Evolutionary conservation across 2,888 invertebrate species (phyloP).

Genomic region (Deilephila porcellus): DNA sequence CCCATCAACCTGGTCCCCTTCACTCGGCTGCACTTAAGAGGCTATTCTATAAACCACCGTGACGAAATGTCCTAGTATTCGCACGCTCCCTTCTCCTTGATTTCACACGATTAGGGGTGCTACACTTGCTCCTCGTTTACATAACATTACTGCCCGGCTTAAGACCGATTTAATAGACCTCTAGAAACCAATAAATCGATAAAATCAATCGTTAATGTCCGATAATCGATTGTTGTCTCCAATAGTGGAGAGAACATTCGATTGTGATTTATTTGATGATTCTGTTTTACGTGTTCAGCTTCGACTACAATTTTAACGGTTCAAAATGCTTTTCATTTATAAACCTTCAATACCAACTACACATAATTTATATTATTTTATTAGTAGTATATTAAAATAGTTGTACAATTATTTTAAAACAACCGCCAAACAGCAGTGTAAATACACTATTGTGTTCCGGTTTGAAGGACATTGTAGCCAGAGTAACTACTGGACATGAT

Average conservation of each 20-base stretch:
- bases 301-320: background rate
- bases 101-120: conserved; percentile 58
- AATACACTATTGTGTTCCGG: too few relatives aligned
- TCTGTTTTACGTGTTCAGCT: background rate
- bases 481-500: too few relatives aligned
- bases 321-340: background rate
- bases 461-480: too few relatives aligned
- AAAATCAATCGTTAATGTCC: conserved; percentile 4
- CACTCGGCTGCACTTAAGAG: conserved; percentile 41
- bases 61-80: conserved; percentile 69
- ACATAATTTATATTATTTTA: background rate
- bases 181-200: background rate
- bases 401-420: background rate
- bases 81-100: conserved; percentile 65
- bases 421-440: too few relatives aligned
- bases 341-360: background rate
- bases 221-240: background rate
- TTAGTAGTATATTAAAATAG: background rate
- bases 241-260: background rate
- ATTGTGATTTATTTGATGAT: background rate
- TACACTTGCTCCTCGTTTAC: conserved; percentile 30
- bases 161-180: background rate
- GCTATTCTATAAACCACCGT: conserved; percentile 37
- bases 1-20: conserved; percentile 43
- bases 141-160: background rate